phyloP scores from a whole-genome alignment of 2,797 vertebrate genomes.

The Melanotaenia trifasciata region DNA sequence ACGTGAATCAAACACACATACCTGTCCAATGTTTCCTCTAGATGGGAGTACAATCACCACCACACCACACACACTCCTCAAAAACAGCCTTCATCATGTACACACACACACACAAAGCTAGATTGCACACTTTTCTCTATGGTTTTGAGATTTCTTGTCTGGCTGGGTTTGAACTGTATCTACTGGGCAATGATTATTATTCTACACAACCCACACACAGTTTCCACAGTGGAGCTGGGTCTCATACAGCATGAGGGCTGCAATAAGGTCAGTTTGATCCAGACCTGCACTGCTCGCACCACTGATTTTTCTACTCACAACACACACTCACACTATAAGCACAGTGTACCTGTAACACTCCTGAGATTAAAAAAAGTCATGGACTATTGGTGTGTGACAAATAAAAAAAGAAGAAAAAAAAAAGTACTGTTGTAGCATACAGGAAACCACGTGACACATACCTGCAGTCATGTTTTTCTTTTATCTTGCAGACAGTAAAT shows the following conservation, averaged over 20 bases:
- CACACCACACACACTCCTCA: slow-evolving; percentile 11
- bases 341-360: slow-evolving; percentile 25
- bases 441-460: too few species aligned
- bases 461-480: background rate
- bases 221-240: slow-evolving; percentile 40
- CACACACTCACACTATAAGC: slow-evolving; percentile 14
- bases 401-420: background rate
- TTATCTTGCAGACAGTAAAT: too few species aligned
- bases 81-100: slow-evolving; percentile 1
- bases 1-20: slow-evolving; percentile 40
- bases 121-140: slow-evolving; percentile 33
- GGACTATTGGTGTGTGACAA: background rate
- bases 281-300: slow-evolving; percentile 41
- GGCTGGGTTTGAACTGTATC: slow-evolving; percentile 67
- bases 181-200: slow-evolving; percentile 61
- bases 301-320: slow-evolving; percentile 25
- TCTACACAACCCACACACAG: slow-evolving; percentile 15
- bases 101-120: slow-evolving; percentile 5
- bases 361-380: slow-evolving; percentile 7
- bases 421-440: too few species aligned
- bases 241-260: slow-evolving; percentile 46
- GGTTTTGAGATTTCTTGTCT: slow-evolving; percentile 65
- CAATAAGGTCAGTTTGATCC: slow-evolving; percentile 51
- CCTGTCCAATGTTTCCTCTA: slow-evolving; percentile 62
- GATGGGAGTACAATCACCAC: slow-evolving; percentile 53